A percentile compares a stretch with the other conserved stretches of the same genome.
phyloP scores from a whole-genome alignment of 2,888 invertebrate species.

The Phyto melanocephala region DNA sequence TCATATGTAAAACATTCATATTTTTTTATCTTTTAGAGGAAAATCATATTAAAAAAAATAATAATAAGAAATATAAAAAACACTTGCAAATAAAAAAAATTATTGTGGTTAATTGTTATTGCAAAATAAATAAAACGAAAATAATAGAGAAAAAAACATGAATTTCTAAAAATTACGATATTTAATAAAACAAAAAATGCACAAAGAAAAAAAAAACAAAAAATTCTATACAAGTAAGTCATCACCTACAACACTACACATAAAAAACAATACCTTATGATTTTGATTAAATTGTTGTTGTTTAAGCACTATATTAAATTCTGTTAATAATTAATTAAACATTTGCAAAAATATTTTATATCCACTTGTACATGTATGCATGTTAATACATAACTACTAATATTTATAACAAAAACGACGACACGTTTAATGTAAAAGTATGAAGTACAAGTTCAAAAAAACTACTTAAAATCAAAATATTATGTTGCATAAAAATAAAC shows the following conservation, averaged over 20 bases:
- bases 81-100: conserved; percentile 4
- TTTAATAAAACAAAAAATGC: background rate
- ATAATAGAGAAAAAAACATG: conserved; percentile 1
- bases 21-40: too few relatives aligned
- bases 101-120: conserved; percentile 54
- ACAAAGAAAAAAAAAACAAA: too few relatives aligned
- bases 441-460: background rate
- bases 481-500: conserved; percentile 64
- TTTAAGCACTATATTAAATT: background rate
- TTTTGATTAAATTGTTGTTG: too few relatives aligned
- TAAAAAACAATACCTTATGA: too few relatives aligned
- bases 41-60: background rate
- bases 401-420: background rate
- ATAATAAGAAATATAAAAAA: conserved; percentile 1
- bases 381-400: background rate
- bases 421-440: background rate
- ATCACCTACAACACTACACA: too few relatives aligned
- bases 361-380: background rate
- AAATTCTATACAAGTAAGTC: too few relatives aligned
- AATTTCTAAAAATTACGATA: conserved; percentile 7
- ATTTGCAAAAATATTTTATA: background rate
- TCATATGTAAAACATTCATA: too few relatives aligned
- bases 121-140: conserved; percentile 16
- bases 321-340: conserved; percentile 6
- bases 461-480: background rate